Conservation (phyloP, 2,113 vertebrate genomes). For the Crocuta crocuta region DNA sequence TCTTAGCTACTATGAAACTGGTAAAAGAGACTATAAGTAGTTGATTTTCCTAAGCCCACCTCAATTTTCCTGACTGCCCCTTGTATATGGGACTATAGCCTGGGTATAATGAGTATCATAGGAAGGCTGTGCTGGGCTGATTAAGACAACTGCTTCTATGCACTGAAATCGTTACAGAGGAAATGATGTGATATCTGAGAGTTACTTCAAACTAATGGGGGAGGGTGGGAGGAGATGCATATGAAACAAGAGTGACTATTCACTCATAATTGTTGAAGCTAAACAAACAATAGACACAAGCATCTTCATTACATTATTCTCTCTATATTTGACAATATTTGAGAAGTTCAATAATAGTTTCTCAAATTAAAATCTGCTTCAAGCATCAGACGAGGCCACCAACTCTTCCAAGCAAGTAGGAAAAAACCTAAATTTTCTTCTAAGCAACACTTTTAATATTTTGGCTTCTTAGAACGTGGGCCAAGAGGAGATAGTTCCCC, state of each 20-base stretch:
- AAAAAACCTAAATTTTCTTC: constrained; percentile 11
- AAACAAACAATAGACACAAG: not conserved
- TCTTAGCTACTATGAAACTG: not conserved
- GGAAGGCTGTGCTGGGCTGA: not conserved
- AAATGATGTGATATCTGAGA: not conserved
- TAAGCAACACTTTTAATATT: constrained; percentile 16
- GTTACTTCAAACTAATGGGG: not conserved
- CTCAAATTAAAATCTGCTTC: not conserved
- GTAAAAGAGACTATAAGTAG: not conserved
- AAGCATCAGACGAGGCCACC: constrained; percentile 1
- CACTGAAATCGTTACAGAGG: not conserved
- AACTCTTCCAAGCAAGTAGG: not conserved
- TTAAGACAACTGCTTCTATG: not conserved
- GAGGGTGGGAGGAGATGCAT: not conserved
- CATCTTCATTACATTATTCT: not conserved
- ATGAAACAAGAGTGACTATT: constrained; percentile 3
- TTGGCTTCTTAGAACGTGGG: not conserved
- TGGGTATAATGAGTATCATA: not conserved
- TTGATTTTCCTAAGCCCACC: not conserved
- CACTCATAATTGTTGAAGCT: not conserved
- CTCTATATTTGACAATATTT: constrained; percentile 3
- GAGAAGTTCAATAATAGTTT: constrained; percentile 1
- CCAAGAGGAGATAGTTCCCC: not conserved
- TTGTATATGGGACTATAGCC: not conserved
- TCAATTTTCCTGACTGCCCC: not conserved